Evolutionary conservation across 2,797 vertebrate species (phyloP), one percentile per base, ranked within the genome.

Genomic region (Tenualosa thibaudeaui): DNA sequence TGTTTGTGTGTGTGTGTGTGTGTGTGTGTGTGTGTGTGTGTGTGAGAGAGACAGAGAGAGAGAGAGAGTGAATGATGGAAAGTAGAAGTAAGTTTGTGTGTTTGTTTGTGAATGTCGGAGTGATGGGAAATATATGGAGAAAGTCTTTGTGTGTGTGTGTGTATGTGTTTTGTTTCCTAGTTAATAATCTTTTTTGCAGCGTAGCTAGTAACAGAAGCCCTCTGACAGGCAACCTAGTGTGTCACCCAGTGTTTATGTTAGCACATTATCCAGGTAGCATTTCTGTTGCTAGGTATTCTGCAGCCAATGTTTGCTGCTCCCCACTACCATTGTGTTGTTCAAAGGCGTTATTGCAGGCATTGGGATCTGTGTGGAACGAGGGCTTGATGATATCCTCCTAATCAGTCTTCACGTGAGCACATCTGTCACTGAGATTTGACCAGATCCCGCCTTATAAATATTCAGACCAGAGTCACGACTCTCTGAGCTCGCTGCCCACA

Each of bases 331-430:
- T n/a, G 56, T 60, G 56, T 8, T 10, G 6, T 43, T 75, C 68
- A 40, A 17, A 17, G 5, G 68, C 68, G 7, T 75, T 43, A 75
- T 75, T 75, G 68, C 68, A 75, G 22, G 37, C 68, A 43, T 75
- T 37, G 65, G 37, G 68, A 75, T 75, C 37, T 19, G 68, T 75
- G 17, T 19, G 68, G 15, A 75, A 40, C 17, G 10, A 17, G 37
- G 68, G 37, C 68, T 43, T 17, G 68, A 43, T 75, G 68, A 75
- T 75, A 43, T 43, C 19, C 4, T 75, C 37, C 68, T 75, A 75
- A 75, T 75, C 68, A 75, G 68, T 75, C 31, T 75, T 75, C 68
- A 75, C 68, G 68, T 75, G 68, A 75, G 40, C 68, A 75, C 68
- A 75, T 75, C 68, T 75, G 68, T 75, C 68, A 75, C 68, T 75